Evolutionary conservation across 2,113 vertebrate species (phyloP).

Genomic region (Thunnus maccoyii): DNA sequence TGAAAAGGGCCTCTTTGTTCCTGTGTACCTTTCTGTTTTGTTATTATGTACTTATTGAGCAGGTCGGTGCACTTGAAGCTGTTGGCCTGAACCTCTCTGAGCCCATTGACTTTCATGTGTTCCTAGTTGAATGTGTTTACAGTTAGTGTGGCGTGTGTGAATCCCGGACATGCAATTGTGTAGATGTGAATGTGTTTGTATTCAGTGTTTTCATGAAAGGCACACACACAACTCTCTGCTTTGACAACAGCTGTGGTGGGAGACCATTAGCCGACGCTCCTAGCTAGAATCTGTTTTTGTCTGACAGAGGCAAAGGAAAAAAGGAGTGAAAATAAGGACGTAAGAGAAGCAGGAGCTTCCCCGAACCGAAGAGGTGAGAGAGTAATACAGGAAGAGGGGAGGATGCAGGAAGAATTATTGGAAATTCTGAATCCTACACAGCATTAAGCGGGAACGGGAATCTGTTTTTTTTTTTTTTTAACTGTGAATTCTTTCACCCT

Average conservation of each 20-base stretch:
- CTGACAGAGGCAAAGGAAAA: neutral
- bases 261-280: conserved; percentile 3
- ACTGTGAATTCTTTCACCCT: conserved; percentile 25
- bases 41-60: neutral
- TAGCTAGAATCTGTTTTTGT: conserved; percentile 17
- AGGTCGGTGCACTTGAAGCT: neutral
- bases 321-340: neutral
- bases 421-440: conserved; percentile 11
- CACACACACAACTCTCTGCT: neutral
- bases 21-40: neutral
- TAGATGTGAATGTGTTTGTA: neutral
- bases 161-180: neutral
- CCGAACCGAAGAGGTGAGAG: neutral
- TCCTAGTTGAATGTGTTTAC: neutral
- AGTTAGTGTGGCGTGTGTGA: neutral
- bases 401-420: neutral
- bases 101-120: conserved; percentile 6
- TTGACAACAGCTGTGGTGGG: conserved; percentile 11
- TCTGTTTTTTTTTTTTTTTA: conserved; percentile 48
- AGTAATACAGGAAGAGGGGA: too few relatives aligned
- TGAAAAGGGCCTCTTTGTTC: too few relatives aligned
- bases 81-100: neutral
- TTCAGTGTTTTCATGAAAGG: neutral
- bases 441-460: neutral
- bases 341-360: conserved; percentile 4